Conservation (phyloP, 2,797 vertebrate species). For the Sebastes minor region DNA sequence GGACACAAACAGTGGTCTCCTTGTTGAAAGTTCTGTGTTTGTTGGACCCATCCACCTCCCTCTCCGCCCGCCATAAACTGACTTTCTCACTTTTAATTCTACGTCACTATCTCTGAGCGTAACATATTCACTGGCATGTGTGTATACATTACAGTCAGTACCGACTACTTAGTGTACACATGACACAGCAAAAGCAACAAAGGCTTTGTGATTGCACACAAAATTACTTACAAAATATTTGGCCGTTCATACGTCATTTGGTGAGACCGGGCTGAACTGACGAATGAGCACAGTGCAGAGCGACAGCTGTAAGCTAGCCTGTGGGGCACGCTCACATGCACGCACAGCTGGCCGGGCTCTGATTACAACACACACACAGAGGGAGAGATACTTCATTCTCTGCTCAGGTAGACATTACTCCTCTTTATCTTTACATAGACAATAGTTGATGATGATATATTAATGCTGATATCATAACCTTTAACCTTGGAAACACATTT, state of each 20-base stretch:
- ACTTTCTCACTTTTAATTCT: too few relatives aligned
- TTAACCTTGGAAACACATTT: not conserved
- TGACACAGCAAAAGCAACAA: too few relatives aligned
- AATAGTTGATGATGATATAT: not conserved
- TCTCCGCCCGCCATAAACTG: too few relatives aligned
- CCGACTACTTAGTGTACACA: too few relatives aligned
- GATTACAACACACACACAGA: not conserved
- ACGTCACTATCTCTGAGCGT: not conserved
- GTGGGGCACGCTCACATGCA: not conserved
- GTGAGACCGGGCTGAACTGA: too few relatives aligned
- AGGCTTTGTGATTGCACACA: too few relatives aligned
- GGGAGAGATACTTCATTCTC: not conserved
- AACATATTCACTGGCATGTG: not conserved
- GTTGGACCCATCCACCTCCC: not conserved
- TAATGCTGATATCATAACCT: not conserved
- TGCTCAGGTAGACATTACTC: not conserved
- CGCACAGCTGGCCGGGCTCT: not conserved
- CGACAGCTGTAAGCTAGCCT: not conserved
- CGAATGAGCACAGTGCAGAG: not conserved
- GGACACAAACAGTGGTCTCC: not conserved
- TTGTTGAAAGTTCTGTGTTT: not conserved
- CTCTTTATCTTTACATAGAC: not conserved
- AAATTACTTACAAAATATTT: too few relatives aligned
- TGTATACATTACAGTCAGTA: not conserved
- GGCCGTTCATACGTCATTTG: too few relatives aligned